Conservation (phyloP, 2,888 invertebrate genomes). For the Nymphalis c-album region DNA sequence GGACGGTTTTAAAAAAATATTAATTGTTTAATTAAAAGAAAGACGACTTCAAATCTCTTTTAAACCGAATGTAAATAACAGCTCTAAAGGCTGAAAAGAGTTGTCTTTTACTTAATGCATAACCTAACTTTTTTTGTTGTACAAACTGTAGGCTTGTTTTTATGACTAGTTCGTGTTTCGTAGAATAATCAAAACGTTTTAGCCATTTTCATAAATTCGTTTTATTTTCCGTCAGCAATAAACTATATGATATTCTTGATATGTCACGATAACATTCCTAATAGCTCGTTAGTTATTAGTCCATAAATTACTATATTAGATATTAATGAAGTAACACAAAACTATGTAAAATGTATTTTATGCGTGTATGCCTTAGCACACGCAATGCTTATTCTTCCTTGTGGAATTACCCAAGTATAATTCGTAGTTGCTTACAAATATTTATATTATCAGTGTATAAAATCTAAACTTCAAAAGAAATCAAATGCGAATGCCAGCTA, state of each 20-base stretch:
- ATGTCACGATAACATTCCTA: constrained; percentile 8
- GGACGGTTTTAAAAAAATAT: too few species aligned
- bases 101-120: too few species aligned
- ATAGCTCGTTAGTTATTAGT: constrained; percentile 5
- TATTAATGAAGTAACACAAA: constrained; percentile 2
- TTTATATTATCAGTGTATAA: neutral
- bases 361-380: neutral
- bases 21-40: too few species aligned
- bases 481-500: neutral
- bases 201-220: too few species aligned
- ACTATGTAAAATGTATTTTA: neutral
- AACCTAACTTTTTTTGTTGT: too few species aligned
- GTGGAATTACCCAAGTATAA: neutral
- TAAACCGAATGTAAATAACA: too few species aligned
- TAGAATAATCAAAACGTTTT: too few species aligned
- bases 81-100: too few species aligned
- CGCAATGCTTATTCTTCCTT: constrained; percentile 4
- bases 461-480: neutral
- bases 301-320: constrained; percentile 5
- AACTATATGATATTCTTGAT: neutral
- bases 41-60: too few species aligned
- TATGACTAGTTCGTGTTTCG: too few species aligned
- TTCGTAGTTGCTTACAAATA: neutral
- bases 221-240: constrained; percentile 6
- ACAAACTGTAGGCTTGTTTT: too few species aligned